A percentile compares a stretch with the other conserved stretches of the same genome.
Evolutionary conservation across 1,140 invertebrate species (phyloP).

Genomic region (Sycophila sp.): DNA sequence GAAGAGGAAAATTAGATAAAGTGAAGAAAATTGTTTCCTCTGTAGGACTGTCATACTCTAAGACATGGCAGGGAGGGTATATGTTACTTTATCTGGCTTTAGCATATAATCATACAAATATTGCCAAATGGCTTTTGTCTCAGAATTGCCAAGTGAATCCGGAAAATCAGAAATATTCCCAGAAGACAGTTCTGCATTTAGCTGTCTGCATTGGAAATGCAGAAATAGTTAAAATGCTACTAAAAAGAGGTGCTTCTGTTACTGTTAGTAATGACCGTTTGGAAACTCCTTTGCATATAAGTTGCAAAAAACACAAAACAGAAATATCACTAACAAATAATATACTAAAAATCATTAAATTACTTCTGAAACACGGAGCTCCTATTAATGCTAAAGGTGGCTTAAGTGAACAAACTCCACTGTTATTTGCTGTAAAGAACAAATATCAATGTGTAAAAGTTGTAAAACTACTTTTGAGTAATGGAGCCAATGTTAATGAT

Average conservation of each 20-base stretch:
- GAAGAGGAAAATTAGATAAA: conserved; percentile 32
- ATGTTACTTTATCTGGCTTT: conserved; percentile 19
- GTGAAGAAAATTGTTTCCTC: conserved; percentile 17
- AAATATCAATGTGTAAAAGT: conserved; percentile 21
- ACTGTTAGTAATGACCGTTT: conserved; percentile 10
- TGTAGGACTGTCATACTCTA: conserved; percentile 18
- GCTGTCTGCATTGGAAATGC: conserved; percentile 15
- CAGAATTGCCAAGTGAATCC: conserved; percentile 31
- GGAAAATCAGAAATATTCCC: conserved; percentile 20
- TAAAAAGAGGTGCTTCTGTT: conserved; percentile 24
- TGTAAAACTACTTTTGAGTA: conserved; percentile 20
- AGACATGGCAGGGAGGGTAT: conserved; percentile 31
- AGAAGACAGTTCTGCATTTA: conserved; percentile 27
- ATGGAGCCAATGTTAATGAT: conserved; percentile 30
- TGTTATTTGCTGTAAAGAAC: conserved; percentile 25
- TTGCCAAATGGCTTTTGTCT: conserved; percentile 29
- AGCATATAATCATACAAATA: conserved; percentile 13
- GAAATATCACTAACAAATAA: conserved; percentile 13
- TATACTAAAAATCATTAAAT: conserved; percentile 20
- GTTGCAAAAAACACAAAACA: conserved; percentile 22
- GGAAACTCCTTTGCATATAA: conserved; percentile 29
- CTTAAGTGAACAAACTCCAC: conserved; percentile 26
- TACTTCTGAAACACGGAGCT: conserved; percentile 30
- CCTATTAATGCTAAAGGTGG: conserved; percentile 25
- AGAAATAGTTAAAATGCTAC: conserved; percentile 27